Conservation (phyloP, 2,888 invertebrate genomes). For the Punctoribates punctum region DNA sequence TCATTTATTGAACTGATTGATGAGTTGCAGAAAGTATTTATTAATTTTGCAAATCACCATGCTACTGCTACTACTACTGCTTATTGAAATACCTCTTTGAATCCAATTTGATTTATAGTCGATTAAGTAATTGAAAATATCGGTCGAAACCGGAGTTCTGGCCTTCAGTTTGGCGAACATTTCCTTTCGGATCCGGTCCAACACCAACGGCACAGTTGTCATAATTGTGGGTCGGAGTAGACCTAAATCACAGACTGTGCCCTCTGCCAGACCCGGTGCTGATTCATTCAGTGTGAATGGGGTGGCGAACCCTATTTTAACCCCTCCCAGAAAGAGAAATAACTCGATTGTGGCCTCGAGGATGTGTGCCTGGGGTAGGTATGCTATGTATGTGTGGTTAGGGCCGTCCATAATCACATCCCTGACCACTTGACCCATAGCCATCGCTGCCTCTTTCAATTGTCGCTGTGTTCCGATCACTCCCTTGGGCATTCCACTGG, state of each 20-base stretch:
- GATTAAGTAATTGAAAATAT: slow-evolving; percentile 38
- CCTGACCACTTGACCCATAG: slow-evolving; percentile 45
- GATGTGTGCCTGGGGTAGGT: slow-evolving; percentile 93
- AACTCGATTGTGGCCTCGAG: slow-evolving; percentile 76
- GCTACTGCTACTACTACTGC: too few species aligned
- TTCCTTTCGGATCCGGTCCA: slow-evolving; percentile 66
- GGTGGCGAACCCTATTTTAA: slow-evolving; percentile 35
- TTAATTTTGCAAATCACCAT: too few species aligned
- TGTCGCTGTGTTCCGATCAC: too few species aligned
- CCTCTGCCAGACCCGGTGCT: slow-evolving; percentile 40
- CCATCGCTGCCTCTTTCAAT: too few species aligned
- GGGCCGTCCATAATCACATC: slow-evolving; percentile 30
- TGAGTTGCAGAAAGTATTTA: too few species aligned
- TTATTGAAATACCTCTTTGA: background rate
- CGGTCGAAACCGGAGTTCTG: slow-evolving; percentile 38
- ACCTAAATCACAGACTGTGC: slow-evolving; percentile 69
- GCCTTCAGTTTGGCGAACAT: slow-evolving; percentile 27
- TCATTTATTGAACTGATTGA: too few species aligned
- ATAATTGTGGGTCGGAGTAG: slow-evolving; percentile 87
- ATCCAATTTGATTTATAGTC: slow-evolving; percentile 12
- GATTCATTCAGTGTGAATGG: slow-evolving; percentile 42
- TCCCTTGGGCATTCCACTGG: too few species aligned
- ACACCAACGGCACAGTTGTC: slow-evolving; percentile 75
- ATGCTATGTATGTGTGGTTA: slow-evolving; percentile 69
- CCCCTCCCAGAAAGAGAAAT: slow-evolving; percentile 30